These are phyloP conservation scores for Drosophila bifasciata DNA, from an alignment of 1,140 invertebrate species.

Conservation along the genomic window DNA sequence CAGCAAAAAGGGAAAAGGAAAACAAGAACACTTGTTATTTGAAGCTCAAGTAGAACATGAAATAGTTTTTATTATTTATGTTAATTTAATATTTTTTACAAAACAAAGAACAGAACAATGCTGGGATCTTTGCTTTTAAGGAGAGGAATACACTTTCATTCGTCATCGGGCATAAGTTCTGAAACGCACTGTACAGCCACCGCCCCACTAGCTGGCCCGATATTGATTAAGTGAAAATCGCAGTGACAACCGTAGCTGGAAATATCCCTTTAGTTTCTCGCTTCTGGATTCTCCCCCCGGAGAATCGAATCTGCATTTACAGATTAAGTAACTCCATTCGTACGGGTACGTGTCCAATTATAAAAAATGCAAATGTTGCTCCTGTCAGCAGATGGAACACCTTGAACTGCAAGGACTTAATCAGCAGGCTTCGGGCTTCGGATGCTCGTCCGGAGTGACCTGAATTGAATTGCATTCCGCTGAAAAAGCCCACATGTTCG, in stretches of 20 bases:
- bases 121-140: no score
- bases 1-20: no score
- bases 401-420: conserved; percentile 68
- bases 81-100: no score
- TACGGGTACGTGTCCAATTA: conserved; percentile 55
- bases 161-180: not conserved
- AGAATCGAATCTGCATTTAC: conserved; percentile 29
- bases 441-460: conserved; percentile 39
- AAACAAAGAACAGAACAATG: no score
- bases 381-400: conserved; percentile 54
- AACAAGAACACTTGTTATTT: no score
- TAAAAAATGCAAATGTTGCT: conserved; percentile 58
- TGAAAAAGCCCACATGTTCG: conserved; percentile 48
- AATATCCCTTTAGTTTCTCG: no score
- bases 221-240: conserved; percentile 58
- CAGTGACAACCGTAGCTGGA: conserved; percentile 39
- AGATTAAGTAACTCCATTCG: conserved; percentile 43
- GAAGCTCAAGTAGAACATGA: no score
- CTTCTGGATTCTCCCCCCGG: no score
- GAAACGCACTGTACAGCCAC: no score
- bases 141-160: not conserved
- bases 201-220: not conserved
- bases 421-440: conserved; percentile 61
- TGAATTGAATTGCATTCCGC: conserved; percentile 58
- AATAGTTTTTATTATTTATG: no score